Percentiles rank a stretch among this genome's conserved stretches.
These are phyloP conservation scores for Oreotragus oreotragus DNA, from an alignment of 2,113 vertebrate species.

Conservation along the genomic window DNA sequence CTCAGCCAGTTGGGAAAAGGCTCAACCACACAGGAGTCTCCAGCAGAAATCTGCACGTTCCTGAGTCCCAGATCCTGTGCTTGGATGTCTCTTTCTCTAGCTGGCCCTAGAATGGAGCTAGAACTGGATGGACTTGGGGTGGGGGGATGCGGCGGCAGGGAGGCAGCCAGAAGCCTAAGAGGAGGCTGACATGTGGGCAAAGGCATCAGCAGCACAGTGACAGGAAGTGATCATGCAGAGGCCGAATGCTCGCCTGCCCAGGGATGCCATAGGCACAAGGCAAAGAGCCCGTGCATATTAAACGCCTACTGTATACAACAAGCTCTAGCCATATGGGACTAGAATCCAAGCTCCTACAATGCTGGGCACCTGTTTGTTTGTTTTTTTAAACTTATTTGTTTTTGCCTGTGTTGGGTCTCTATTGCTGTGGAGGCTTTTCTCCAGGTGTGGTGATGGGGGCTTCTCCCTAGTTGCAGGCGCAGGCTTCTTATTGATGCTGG, in stretches of 20 bases:
- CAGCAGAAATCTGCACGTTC: neutral
- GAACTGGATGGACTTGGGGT: neutral
- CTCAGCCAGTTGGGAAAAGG: neutral
- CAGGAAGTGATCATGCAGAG: neutral
- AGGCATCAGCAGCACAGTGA: neutral
- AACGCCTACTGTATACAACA: neutral
- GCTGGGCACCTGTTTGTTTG: neutral
- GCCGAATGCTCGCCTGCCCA: neutral
- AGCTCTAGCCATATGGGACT: neutral
- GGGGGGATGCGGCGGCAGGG: neutral
- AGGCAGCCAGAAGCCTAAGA: neutral
- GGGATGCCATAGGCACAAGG: neutral
- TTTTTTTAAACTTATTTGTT: neutral
- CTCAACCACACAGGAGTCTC: neutral
- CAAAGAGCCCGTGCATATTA: neutral
- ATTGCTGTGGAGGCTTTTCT: neutral
- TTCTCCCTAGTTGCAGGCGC: neutral
- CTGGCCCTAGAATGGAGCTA: neutral
- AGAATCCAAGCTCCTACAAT: neutral
- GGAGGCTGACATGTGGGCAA: neutral
- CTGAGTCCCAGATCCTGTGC: neutral
- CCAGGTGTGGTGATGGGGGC: neutral
- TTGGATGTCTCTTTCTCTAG: neutral
- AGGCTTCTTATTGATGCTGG: neutral
- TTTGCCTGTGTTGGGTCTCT: neutral